Evolutionary conservation across 2,888 invertebrate species (phyloP), one percentile per base, ranked within the genome.

Genomic region (Ecdyonurus torrentis): DNA sequence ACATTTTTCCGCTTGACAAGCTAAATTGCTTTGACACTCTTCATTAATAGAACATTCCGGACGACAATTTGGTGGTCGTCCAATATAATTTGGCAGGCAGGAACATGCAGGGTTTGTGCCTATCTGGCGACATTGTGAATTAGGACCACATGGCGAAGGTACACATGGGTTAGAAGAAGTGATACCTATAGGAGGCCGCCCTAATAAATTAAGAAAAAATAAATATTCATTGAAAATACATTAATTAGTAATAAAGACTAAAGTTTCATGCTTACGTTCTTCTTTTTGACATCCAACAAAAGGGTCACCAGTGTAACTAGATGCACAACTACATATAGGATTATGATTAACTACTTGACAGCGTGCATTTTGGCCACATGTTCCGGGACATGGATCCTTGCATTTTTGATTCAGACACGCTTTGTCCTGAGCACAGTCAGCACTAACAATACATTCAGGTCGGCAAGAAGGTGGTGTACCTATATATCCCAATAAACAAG

Each of bases 401-500:
- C 92, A 93, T 65, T 84, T 84, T 71, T 89, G 87, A 71, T 88
- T 86, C 65, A 84, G 78, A 71, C 93, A 93, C 64, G 91, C 87
- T 65, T 87, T 80, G 71, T 88, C 86, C 69, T 84, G 85, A 1
- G 89, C 83, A 71, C 92, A 92, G 74, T 91, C 91, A 7, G 87
- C 83, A 70, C 86, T 83, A 66, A 84, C 84, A 2, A 84, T 84
- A 72, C 91, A 91, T 74, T 91, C 90, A 0, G 91, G 89, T 70
- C 90, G 80, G 71, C 91, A 92, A 70, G 89, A 89, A 25, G 91
- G 91, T 61, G 92, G 88, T 68, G 89, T 82, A 65, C 92, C 92
- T 60, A 90, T 81, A 71, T 85, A 91, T 71, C 89, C 87, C 24
- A 83, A 78, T 68, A 86, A 76, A 74, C 91, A 91, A 60, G 90